Base-by-base conservation (phyloP, 2,797 vertebrate genomes). In the Muscicapa comitata region DNA sequence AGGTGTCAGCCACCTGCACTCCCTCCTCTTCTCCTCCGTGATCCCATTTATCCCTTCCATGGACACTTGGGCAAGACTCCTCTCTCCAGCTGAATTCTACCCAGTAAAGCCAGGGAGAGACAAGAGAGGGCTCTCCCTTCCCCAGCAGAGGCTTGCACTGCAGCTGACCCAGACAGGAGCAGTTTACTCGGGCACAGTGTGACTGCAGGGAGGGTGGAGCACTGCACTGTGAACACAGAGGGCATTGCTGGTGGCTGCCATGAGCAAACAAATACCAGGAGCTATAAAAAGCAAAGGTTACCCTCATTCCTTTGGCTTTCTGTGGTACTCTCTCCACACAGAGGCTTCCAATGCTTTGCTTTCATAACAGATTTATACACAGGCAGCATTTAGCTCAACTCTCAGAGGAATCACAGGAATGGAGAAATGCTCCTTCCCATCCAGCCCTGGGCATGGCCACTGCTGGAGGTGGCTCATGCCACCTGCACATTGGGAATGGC, bases 221-320 rank as follows among this genome's bases (percentile, higher is more conserved):
- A 31, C 53, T 14, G 80, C 14, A 1, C 62, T n/a, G 29, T 6
- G 26, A 68, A 82, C 82, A 82, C 11, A 53, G 15, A 86, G 80
- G 28, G 24, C 58, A 84, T 8, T 75, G n/a, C 55, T 38, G 71
- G 62, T 62, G 61, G 55, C 2, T 88, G 90, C 81, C 82, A 82
- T 2, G 3, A 85, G 37, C 75, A 82, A 92, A 93, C 77, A 81
- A 91, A 94, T 43, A 93, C 55, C 90, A 74, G 62, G 25, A 87
- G 72, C 88, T 88, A 86, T 54, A 85, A 82, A 75, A 90, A 87
- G 86, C 75, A 93, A 50, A 57, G 33, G 75, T 80, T 90, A 61
- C 45, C 67, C 95, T 68, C 72, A 59, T 90, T 94, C 59, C 78
- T 74, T 58, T 80, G 92, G 73, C n/a, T 90, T 80, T 48, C 79